Evolutionary conservation across 2,888 invertebrate species (phyloP).

Genomic region (Napeogenes sylphis): DNA sequence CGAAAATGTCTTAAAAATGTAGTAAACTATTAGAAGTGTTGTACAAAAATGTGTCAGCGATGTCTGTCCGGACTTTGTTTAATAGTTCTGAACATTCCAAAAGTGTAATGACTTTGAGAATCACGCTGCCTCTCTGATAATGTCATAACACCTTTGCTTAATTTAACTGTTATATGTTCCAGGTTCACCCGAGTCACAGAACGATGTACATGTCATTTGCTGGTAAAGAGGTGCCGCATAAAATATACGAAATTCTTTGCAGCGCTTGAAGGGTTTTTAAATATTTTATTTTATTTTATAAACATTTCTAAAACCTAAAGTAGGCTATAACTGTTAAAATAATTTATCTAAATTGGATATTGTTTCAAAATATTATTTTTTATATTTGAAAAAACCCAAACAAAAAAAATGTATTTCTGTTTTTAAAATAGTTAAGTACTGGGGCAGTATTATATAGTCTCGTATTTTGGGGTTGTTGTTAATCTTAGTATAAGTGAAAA

Average conservation of each 20-base stretch:
- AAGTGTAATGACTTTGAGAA: too few species aligned
- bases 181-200: conserved; percentile 66
- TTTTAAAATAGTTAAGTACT: conserved; percentile 7
- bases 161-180: conserved; percentile 31
- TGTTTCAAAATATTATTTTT: not conserved
- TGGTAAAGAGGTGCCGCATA: conserved; percentile 59
- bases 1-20: too few species aligned
- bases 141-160: too few species aligned
- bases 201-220: conserved; percentile 60
- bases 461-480: not conserved
- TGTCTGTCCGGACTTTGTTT: too few species aligned
- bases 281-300: not conserved
- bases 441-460: conserved; percentile 1
- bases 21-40: too few species aligned
- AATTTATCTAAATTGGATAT: not conserved
- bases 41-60: too few species aligned
- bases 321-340: too few species aligned
- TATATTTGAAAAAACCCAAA: not conserved
- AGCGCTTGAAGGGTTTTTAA: conserved; percentile 36
- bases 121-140: too few species aligned
- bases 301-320: not conserved
- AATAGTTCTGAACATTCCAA: too few species aligned
- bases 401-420: conserved; percentile 4
- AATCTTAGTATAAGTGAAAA: conserved; percentile 3
- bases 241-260: conserved; percentile 58